Evolutionary conservation across 2,888 invertebrate species (phyloP).

Genomic region (Lasiommata megera): DNA sequence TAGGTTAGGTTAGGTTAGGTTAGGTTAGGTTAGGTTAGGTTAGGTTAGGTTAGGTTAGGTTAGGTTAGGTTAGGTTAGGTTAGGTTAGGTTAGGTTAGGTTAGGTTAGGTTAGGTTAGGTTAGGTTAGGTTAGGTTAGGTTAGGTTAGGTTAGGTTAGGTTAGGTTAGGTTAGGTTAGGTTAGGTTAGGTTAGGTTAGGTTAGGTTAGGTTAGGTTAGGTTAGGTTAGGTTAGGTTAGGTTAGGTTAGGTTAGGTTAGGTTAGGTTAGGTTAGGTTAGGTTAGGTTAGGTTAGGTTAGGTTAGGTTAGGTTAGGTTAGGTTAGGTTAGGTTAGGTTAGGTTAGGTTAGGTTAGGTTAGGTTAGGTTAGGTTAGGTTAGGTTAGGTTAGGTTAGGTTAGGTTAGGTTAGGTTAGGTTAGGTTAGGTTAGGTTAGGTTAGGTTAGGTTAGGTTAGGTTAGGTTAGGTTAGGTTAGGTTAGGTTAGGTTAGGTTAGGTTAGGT

Average conservation of each 20-base stretch:
- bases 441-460: neutral
- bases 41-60: conserved; percentile 21
- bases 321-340: conserved; percentile 11
- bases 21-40: conserved; percentile 22
- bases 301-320: conserved; percentile 18
- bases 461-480: neutral
- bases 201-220: conserved; percentile 17
- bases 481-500: neutral
- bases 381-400: conserved; percentile 12
- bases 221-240: conserved; percentile 17
- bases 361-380: conserved; percentile 12
- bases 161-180: conserved; percentile 16
- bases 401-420: neutral
- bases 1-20: conserved; percentile 20
- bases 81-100: conserved; percentile 19
- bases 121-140: conserved; percentile 17
- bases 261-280: conserved; percentile 21
- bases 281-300: conserved; percentile 25
- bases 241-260: conserved; percentile 19
- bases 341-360: conserved; percentile 11
- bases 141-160: conserved; percentile 17
- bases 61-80: conserved; percentile 17
- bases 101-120: conserved; percentile 19
- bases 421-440: neutral
- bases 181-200: conserved; percentile 17